Base-by-base conservation (phyloP, 2,888 invertebrate species). In the Drosophila formosana region DNA sequence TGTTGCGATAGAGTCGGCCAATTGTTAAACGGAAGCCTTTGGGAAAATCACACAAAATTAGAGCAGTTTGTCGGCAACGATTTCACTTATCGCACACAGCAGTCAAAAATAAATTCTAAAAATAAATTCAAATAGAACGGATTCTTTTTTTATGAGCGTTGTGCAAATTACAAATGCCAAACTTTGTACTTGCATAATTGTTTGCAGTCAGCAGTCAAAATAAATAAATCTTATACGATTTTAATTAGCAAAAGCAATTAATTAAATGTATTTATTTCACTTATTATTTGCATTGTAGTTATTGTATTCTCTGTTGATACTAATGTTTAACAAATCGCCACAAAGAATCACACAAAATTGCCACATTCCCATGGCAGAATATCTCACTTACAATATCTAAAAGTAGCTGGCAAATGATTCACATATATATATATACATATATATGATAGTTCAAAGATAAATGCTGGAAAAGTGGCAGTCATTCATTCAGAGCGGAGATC, bases 1-100 rank as follows among this genome's bases (percentile, higher is more conserved):
- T 53, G 46, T 63, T 67, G 43, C 51, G 53, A 53, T 30, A 58
- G 66, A 58, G 66, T 23, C 55, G 13, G 6, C 60, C 72, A 72
- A 72, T 76, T 76, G 76, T 51, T 57, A 52, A 62, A 64, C 67
- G 49, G 69, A 62, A 76, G 56, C 75, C 55, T 67, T 52, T 47
- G 50, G 26, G 28, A 18, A 57, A 46, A 56, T 66, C 61, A 47
- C 52, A 45, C 37, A 28, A 67, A 82, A 80, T 78, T 78, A 72
- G 84, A 67, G 50, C 71, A 75, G 55, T 39, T 34, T 49, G 18
- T 4, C 46, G 28, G 46, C 13, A 55, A 32, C 23, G 4, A 55
- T 30, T 55, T 41, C 39, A 41, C 4, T 41, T 26, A 57, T 57
- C 18, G 18, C 3, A 23, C 11, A 11, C 26, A 18, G n/a, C 18